Base-by-base conservation (phyloP, 2,113 vertebrate species). In the Argyrosomus japonicus region DNA sequence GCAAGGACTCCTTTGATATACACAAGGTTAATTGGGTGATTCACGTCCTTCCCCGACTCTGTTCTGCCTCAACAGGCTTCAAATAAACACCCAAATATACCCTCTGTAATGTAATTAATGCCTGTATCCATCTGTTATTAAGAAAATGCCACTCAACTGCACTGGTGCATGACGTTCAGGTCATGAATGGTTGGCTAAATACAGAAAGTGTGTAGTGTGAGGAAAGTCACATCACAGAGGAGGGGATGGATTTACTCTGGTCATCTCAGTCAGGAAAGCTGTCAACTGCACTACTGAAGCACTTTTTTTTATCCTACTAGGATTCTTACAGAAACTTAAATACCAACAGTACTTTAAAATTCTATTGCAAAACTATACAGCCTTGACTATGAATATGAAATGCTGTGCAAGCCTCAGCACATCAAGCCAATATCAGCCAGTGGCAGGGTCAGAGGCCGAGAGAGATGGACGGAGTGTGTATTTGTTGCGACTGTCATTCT, bases 101-200 rank as follows among this genome's bases (percentile, higher is more conserved):
- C 87, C 77, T 83, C 81, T 83, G 62, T 88, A 87, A 88, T 89
- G 83, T 84, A 90, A 92, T 93, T 91, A 94, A 88, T 72, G 80
- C 69, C 88, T 86, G 82, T 76, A 87, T 91, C 87, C 86, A 89
- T 83, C 85, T 90, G 83, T 84, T 86, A 90, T 90, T 88, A 90
- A 84, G 87, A 75, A 92, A 91, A 87, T 77, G 86, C 62, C 86
- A 88, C 77, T 88, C 87, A 86, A 54, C 40, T 14, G 82, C 88
- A 64, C 43, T 58, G 75, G 81, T 68, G 88, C 89, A 67, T 84
- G 82, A 88, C 81, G 13, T 75, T 75, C 63, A 79, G 65, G 82
- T 75, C 83, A 62, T 69, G 75, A 90, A 74, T 81, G 81, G 58
- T 64, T 84, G 79, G 71, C 82, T 89, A 83, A 89, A 85, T 70